phyloP scores from a whole-genome alignment of 2,113 vertebrate species.

The Melanotaenia duboulayi region DNA sequence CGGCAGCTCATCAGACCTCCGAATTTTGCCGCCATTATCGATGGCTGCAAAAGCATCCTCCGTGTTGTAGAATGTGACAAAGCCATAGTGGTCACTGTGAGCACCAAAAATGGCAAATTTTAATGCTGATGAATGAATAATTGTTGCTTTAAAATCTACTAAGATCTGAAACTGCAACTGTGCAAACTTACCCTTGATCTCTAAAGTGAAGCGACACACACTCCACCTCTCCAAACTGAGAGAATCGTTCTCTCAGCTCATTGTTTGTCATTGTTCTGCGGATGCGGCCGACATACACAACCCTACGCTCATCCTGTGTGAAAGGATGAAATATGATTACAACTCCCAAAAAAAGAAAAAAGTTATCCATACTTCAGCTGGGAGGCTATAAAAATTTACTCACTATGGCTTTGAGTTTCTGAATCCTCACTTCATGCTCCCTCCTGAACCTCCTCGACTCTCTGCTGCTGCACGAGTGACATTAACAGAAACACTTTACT shows the following conservation, averaged over 20 bases:
- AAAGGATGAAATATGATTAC: background rate
- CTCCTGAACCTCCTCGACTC: constrained; percentile 59
- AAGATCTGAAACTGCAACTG: background rate
- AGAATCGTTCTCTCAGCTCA: constrained; percentile 90
- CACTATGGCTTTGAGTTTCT: constrained; percentile 81
- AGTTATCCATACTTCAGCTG: background rate
- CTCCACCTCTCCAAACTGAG: constrained; percentile 92
- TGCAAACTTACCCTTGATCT: constrained; percentile 72
- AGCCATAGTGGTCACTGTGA: constrained; percentile 91
- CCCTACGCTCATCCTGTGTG: constrained; percentile 90
- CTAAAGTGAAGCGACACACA: constrained; percentile 93
- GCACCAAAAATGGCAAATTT: background rate
- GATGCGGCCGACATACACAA: constrained; percentile 94
- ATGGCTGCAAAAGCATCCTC: constrained; percentile 92
- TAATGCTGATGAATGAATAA: background rate
- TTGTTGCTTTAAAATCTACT: rapidly evolving
- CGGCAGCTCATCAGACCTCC: constrained; percentile 88
- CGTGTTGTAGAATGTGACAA: constrained; percentile 92
- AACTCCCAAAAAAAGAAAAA: background rate
- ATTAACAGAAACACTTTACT: too few species aligned
- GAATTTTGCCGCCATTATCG: constrained; percentile 88
- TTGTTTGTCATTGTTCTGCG: constrained; percentile 89
- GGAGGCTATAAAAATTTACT: constrained; percentile 24
- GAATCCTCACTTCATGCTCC: constrained; percentile 62
- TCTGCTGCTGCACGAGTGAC: constrained; percentile 28